phyloP scores from a whole-genome alignment of 2,888 invertebrate species.

The Pseudoips prasinana region DNA sequence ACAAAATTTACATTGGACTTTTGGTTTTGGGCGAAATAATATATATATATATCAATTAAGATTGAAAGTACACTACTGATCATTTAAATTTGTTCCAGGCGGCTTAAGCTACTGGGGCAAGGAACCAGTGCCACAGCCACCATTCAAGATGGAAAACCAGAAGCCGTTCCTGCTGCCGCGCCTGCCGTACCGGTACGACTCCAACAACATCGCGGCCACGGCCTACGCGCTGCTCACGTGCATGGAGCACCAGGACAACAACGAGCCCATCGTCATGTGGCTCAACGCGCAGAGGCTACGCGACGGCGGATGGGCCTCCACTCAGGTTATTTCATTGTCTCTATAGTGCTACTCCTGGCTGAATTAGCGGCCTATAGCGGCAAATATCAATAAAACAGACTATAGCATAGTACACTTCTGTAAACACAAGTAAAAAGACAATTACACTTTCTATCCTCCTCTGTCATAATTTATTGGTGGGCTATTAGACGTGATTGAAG shows the following conservation, averaged over 20 bases:
- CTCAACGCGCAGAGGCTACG: slow-evolving; percentile 92
- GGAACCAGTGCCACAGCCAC: slow-evolving; percentile 89
- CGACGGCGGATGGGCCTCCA: slow-evolving; percentile 94
- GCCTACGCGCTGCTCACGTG: slow-evolving; percentile 95
- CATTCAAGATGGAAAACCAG: slow-evolving; percentile 94
- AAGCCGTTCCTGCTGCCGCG: slow-evolving; percentile 94
- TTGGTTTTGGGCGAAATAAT: no score
- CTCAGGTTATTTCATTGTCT: no score
- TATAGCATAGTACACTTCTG: no score
- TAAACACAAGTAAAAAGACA: no score
- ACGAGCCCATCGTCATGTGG: slow-evolving; percentile 95
- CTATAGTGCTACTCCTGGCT: slow-evolving; percentile 39
- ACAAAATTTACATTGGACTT: no score
- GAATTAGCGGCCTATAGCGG: no score
- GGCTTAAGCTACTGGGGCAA: slow-evolving; percentile 94
- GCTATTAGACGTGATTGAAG: no score
- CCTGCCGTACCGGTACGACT: slow-evolving; percentile 93
- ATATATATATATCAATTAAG: background rate
- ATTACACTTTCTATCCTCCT: no score
- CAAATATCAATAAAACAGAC: background rate
- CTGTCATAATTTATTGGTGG: no score
- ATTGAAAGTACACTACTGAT: background rate
- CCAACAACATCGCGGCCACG: slow-evolving; percentile 95
- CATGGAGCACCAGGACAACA: slow-evolving; percentile 91
- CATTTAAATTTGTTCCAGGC: no score